phyloP scores from a whole-genome alignment of 2,888 invertebrate genomes.

The Sminthurinus aureus region DNA sequence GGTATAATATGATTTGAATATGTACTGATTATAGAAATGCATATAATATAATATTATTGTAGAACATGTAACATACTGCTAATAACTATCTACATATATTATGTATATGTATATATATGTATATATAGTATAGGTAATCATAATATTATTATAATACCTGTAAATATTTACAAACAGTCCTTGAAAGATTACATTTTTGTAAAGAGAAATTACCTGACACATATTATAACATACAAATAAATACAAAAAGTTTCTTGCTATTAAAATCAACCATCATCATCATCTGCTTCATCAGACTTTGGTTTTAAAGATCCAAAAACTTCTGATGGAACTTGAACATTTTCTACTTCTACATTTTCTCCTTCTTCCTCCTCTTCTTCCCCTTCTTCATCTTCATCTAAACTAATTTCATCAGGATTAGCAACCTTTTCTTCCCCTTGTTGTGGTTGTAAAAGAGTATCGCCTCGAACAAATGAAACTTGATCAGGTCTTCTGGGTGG shows the following conservation, averaged over 20 bases:
- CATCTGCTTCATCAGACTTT: conserved; percentile 60
- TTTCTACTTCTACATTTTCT: conserved; percentile 77
- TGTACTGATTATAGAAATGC: too few species aligned
- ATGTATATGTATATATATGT: too few species aligned
- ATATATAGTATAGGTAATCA: too few species aligned
- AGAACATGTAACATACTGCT: neutral
- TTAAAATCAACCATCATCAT: conserved; percentile 19
- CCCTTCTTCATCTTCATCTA: conserved; percentile 64
- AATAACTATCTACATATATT: too few species aligned
- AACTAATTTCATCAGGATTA: conserved; percentile 68
- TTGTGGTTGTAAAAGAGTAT: conserved; percentile 74
- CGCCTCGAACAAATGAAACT: conserved; percentile 81
- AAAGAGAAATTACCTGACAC: too few species aligned
- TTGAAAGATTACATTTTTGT: too few species aligned
- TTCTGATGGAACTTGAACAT: conserved; percentile 85
- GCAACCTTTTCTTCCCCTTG: conserved; percentile 68
- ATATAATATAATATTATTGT: neutral
- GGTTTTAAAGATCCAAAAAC: conserved; percentile 84
- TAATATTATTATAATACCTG: neutral
- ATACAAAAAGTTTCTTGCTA: neutral
- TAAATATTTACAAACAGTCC: neutral
- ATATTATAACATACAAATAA: too few species aligned
- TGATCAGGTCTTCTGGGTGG: conserved; percentile 52
- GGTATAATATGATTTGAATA: too few species aligned
- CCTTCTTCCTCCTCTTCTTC: conserved; percentile 62